phyloP scores from a whole-genome alignment of 2,113 vertebrate species.

The Engystomops pustulosus region DNA sequence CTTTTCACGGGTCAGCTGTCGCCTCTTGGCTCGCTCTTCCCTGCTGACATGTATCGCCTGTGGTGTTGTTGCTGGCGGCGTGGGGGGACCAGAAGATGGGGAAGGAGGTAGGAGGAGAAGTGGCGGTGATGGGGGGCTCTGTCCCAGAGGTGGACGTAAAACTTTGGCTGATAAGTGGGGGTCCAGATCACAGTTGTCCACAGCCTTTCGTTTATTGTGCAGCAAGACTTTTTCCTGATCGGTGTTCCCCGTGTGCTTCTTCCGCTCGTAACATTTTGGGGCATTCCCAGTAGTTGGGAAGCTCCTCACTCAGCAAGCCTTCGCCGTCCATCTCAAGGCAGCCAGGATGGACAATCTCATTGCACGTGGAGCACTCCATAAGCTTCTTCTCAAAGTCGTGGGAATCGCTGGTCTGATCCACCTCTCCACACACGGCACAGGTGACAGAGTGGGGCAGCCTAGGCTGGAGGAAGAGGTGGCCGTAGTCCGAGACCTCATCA shows the following conservation, averaged over 20 bases:
- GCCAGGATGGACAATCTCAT: slow-evolving; percentile 90
- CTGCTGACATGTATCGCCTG: slow-evolving; percentile 80
- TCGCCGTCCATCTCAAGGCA: slow-evolving; percentile 93
- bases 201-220: slow-evolving; percentile 75
- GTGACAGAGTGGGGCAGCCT: slow-evolving; percentile 92
- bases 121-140: slow-evolving; percentile 76
- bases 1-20: slow-evolving; percentile 84
- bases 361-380: slow-evolving; percentile 97
- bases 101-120: slow-evolving; percentile 81
- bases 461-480: slow-evolving; percentile 78
- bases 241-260: slow-evolving; percentile 69
- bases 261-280: slow-evolving; percentile 90
- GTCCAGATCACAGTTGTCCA: slow-evolving; percentile 74
- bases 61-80: slow-evolving; percentile 73
- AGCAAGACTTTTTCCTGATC: slow-evolving; percentile 47
- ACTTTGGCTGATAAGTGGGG: slow-evolving; percentile 76
- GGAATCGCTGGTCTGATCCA: slow-evolving; percentile 85
- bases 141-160: slow-evolving; percentile 77
- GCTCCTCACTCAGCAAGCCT: slow-evolving; percentile 90
- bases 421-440: slow-evolving; percentile 91
- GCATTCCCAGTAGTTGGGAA: slow-evolving; percentile 98
- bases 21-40: slow-evolving; percentile 79
- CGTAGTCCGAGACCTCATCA: slow-evolving; percentile 31
- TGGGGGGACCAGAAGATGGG: slow-evolving; percentile 71
- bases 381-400: slow-evolving; percentile 87